Base-by-base conservation (phyloP, 2,113 vertebrate species). In the Speoplatyrhinus poulsoni region DNA sequence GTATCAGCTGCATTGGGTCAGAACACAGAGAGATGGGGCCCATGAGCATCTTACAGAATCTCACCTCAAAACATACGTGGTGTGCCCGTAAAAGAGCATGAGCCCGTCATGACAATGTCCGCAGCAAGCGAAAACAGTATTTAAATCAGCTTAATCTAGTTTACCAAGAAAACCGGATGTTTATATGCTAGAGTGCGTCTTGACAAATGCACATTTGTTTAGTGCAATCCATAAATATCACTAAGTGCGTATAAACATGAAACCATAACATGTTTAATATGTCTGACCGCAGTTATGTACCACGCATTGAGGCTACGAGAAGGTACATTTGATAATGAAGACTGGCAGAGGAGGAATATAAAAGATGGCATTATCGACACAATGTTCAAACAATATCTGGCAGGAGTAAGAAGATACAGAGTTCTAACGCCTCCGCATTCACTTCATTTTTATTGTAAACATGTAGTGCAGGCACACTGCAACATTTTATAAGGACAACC, bases 1-100 rank as follows among this genome's bases (percentile, higher is more conserved):
- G 96, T 86, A 99, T 97, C 85, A 99, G 88, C 98, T 99, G 82
- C 67, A 47, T 46, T 41, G n/a, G 11, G 0, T 9, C 11, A 50
- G n/a, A 65, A 17, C n/a, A 68, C 4, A 53, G 9, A 60, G n/a
- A 41, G 6, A 16, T 12, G 0, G 32, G 53, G 50, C 3, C 46
- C 8, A 47, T 26, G 26, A 46, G 12, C 1, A 17, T 36, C 15
- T 13, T 9, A 17, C 10, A 46, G 4, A 26, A 32, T 47, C 0
- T 9, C 46, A 1, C 19, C 13, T 15, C 65, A 17, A 12, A 56
- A 7, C 19, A 8, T 9, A 71, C n/a, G 7, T 41, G 36, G 36
- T 41, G 5, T 41, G 7, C 36, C 0, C 0, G 36, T 41, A 41
- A 41, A 41, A 41, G 36, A 41, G 7, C 36, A 41, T 41, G 36